Base-by-base conservation (phyloP, 92 coral and sea anemone species). In the Epizoanthus illoricatus region DNA sequence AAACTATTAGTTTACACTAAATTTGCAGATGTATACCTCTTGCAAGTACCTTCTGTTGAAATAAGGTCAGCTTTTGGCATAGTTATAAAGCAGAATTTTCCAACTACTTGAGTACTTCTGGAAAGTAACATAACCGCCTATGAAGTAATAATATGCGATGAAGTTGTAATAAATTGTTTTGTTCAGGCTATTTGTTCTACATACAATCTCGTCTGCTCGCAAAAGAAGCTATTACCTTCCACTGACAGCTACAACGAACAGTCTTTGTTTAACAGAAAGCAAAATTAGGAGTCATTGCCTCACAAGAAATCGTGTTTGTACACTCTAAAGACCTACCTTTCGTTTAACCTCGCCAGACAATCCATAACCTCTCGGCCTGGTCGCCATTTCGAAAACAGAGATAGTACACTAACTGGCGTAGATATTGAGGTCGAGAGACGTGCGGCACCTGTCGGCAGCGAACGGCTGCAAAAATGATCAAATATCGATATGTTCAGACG, bases 341-440 rank as follows among this genome's bases (percentile, higher is more conserved):
- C 90, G 84, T 68, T 87, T 74, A 3, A 88, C 79, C 19, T 94
- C 97, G 2, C 93, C 93, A 5, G 94, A 74, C 28, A 92, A 52
- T 17, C 98, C 98, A 65, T 79, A 85, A 65, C 98, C 98, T 73
- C 87, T 94, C 3, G 98, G 90, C 81, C 93, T 88, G 12, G 75
- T 39, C 12, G 96, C 88, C 98, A 94, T 94, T 18, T 3, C 75
- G 82, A 43, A 43, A 12, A 40, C 76, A 42, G 57, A 71, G 17
- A 19, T 42, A 20, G 20, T 33, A 39, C 52, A 0, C 10, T 11
- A 17, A 47, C 20, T 55, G 76, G 2, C 36, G 36, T 28, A 2
- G 36, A 28, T 52, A 7, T 16, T 52, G 10, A 13, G 12, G 56
- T 52, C 3, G 20, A 20, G 59, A 71, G 4, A 55, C 4, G 57